Evolutionary conservation across 2,888 invertebrate genomes (phyloP).

Genomic region (Diachrysia chrysitis): DNA sequence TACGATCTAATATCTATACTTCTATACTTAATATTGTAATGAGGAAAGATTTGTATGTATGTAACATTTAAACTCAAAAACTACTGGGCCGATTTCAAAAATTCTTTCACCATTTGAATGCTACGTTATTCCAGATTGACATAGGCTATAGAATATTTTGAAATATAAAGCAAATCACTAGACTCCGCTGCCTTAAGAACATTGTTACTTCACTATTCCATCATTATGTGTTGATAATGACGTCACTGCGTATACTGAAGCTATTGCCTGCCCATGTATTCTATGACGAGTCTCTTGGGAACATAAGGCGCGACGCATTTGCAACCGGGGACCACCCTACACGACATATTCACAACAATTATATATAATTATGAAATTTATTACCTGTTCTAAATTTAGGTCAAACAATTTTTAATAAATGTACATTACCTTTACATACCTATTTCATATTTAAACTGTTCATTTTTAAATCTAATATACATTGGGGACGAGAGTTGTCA

Average conservation of each 20-base stretch:
- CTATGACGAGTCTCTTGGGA: neutral
- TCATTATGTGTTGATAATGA: neutral
- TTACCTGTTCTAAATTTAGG: slow-evolving; percentile 20
- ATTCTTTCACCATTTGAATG: too few relatives aligned
- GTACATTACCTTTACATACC: neutral
- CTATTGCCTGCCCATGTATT: neutral
- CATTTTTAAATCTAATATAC: neutral
- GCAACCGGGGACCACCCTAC: slow-evolving; percentile 27
- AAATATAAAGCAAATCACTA: too few relatives aligned
- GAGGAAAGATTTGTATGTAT: too few relatives aligned
- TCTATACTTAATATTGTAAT: too few relatives aligned
- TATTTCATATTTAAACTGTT: neutral
- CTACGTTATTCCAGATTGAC: too few relatives aligned
- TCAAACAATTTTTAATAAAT: slow-evolving; percentile 12
- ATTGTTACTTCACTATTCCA: too few relatives aligned
- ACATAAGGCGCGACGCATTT: slow-evolving; percentile 27
- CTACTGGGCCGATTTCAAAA: too few relatives aligned
- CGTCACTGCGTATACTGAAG: neutral
- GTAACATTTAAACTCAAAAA: too few relatives aligned
- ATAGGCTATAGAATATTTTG: too few relatives aligned
- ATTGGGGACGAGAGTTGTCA: neutral
- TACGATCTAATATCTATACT: too few relatives aligned
- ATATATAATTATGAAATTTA: slow-evolving; percentile 38
- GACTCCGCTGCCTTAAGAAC: too few relatives aligned
- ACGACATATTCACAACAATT: slow-evolving; percentile 30